Base-by-base conservation (phyloP, 30 jellyfish, hydroid and myxozoan genomes). In the Hydractinia echinata region DNA sequence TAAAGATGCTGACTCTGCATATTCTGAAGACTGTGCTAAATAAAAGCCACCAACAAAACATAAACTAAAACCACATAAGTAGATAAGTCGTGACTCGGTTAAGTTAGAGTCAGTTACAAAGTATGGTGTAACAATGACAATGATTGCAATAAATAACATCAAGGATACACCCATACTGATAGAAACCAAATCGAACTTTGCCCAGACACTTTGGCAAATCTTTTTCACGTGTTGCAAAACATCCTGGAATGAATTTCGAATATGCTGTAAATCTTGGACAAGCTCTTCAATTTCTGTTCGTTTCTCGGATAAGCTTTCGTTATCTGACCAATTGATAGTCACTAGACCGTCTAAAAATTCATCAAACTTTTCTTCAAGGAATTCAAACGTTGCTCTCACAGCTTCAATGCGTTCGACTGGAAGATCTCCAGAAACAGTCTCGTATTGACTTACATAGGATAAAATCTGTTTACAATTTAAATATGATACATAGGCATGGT, bases 151-250 rank as follows among this genome's bases (percentile, higher is more conserved):
- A 18, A 82, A 54, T 4, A 70, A 74, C 95, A 87, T 82, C 4
- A 86, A 10, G n/a, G 80, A 21, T 4, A 83, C 76, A 49, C 98
- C 98, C 54, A 72, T 53, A 10, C 66, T 62, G 82, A 85, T 92
- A 4, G 87, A 60, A 10, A 77, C 13, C 58, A 82, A 10, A 54
- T 92, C 88, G 58, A 93, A 93, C 73, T 87, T 88, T 55, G 95
- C 96, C 99, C 99, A 93, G 4, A 77, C 80, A 21, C 79, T 92
- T 9, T 84, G 79, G 67, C 94, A 90, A 14, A 83, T 76, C 6
- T 61, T 54, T 4, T 68, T 69, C 9, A 82, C 50, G 14, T 15
- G 51, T 50, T 7, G 79, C 6, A 82, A 58, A 10, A 52, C 30
- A 48, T 71, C 77, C 55, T 82, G 85, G 55, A 77, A 60, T n/a